Percentiles rank a stretch among this genome's conserved stretches.
These are phyloP conservation scores for Periophthalmodon schlosseri DNA, from an alignment of 2,113 vertebrate species.

Conservation along the genomic window DNA sequence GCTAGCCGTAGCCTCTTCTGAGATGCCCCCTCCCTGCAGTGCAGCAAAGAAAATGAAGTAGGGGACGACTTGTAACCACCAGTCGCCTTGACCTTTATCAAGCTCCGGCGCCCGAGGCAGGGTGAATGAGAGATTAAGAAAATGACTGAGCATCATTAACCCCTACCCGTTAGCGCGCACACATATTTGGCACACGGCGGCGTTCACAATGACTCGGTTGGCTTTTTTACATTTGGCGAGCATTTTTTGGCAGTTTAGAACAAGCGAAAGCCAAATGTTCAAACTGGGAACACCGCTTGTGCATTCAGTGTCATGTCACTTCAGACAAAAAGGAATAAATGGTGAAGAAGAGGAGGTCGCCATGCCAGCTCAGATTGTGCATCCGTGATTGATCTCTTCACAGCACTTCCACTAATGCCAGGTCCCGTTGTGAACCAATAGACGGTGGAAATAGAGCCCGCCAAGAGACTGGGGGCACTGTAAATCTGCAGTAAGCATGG, in stretches of 20 bases:
- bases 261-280: conserved; percentile 32
- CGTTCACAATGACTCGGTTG: conserved; percentile 31
- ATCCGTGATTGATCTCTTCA: conserved; percentile 61
- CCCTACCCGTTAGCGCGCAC: conserved; percentile 40
- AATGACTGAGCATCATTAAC: conserved; percentile 71
- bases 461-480: not conserved
- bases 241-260: conserved; percentile 35
- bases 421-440: conserved; percentile 56
- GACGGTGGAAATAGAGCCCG: not conserved
- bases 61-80: conserved; percentile 62
- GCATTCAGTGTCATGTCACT: conserved; percentile 44
- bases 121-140: conserved; percentile 70
- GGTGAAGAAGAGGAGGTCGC: conserved; percentile 17
- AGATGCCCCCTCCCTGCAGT: conserved; percentile 26
- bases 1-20: conserved; percentile 36
- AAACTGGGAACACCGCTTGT: conserved; percentile 43
- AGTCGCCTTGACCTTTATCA: conserved; percentile 75
- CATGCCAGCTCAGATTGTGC: conserved; percentile 54
- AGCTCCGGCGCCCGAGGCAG: conserved; percentile 57
- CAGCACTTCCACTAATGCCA: conserved; percentile 51
- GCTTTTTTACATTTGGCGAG: conserved; percentile 23
- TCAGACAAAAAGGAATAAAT: conserved; percentile 42
- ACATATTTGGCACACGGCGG: conserved; percentile 32
- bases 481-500: conserved; percentile 6
- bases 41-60: conserved; percentile 55